A percentile compares a stretch with the other conserved stretches of the same genome.
phyloP scores from a whole-genome alignment of 2,888 invertebrate species.

The Apamea anceps region DNA sequence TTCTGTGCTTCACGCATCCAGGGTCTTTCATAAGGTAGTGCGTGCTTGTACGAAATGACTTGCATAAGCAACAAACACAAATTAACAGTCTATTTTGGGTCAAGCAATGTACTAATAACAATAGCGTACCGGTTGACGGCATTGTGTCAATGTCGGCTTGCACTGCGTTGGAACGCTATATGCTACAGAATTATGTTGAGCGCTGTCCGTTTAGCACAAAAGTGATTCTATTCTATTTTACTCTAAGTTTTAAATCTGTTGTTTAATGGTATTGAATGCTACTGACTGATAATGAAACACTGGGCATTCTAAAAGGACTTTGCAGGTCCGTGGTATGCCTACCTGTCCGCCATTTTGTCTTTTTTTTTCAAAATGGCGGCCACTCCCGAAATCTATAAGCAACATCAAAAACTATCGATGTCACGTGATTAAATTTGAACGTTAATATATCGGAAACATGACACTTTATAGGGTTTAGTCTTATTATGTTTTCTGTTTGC shows the following conservation, averaged over 20 bases:
- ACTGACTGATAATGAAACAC: background rate
- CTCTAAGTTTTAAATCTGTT: background rate
- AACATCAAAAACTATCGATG: background rate
- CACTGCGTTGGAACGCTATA: background rate
- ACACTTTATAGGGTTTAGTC: too few relatives aligned
- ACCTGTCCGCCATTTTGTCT: background rate
- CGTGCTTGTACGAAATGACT: background rate
- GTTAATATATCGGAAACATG: background rate
- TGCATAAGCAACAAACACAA: background rate
- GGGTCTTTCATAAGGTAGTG: background rate
- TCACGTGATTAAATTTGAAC: background rate
- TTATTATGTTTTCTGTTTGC: too few relatives aligned
- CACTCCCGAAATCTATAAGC: background rate
- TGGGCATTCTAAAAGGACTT: background rate
- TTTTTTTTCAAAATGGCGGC: background rate
- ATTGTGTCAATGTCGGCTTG: background rate
- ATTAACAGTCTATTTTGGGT: background rate
- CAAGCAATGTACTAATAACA: conserved; percentile 11
- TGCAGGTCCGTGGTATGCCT: background rate
- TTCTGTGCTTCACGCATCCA: background rate
- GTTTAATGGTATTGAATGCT: background rate
- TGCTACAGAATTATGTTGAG: background rate
- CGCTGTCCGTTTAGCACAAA: background rate
- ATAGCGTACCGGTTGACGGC: background rate
- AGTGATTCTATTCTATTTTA: background rate